Evolutionary conservation across 2,888 invertebrate genomes (phyloP), one percentile per base, ranked within the genome.

Genomic region (Sphecodes monilicornis): DNA sequence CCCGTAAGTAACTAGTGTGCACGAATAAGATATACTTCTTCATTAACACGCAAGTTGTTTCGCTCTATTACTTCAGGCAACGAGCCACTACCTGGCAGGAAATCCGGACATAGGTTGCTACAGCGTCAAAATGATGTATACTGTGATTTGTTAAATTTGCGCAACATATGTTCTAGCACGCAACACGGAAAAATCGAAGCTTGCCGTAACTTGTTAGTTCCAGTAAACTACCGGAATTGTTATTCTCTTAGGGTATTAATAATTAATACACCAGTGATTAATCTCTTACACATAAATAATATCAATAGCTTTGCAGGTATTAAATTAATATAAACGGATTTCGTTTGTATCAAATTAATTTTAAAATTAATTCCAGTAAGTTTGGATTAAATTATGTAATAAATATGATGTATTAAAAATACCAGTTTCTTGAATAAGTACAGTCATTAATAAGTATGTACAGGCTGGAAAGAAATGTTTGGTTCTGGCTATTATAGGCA

Each of bases 1-100:
- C 73, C 54, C 74, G 68, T 57, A 79, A 79, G 68, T 57, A 79
- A 79, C 76, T 54, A 76, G n/a, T 11, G 50, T 54, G 60, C 76
- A 29, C 26, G 75, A 73, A 71, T 70, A 78, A 74, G 76, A 69
- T 84, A 78, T 84, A 84, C 75, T 85, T 79, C 76, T 85, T 85
- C 85, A 85, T 85, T 84, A 84, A 84, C 79, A 79, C 69, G 60
- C n/a, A 46, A 50, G 85, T 57, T 70, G 39, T 54, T 41, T 43
- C 76, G 79, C 57, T 79, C 69, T 76, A 79, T 79, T 79, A 73
- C 84, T 74, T 50, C 69, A 39, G 76, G 84, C 76, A 76, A 76
- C 78, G 60, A 76, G 60, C 69, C 81, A 76, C 72, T 36, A 8
- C 73, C 60, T 50, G 36, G 36, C 70, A 73, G 76, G 64, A 79